A percentile compares a stretch with the other conserved stretches of the same genome.
Evolutionary conservation across 2,888 invertebrate species (phyloP).

Genomic region (Isoperla grammatica): DNA sequence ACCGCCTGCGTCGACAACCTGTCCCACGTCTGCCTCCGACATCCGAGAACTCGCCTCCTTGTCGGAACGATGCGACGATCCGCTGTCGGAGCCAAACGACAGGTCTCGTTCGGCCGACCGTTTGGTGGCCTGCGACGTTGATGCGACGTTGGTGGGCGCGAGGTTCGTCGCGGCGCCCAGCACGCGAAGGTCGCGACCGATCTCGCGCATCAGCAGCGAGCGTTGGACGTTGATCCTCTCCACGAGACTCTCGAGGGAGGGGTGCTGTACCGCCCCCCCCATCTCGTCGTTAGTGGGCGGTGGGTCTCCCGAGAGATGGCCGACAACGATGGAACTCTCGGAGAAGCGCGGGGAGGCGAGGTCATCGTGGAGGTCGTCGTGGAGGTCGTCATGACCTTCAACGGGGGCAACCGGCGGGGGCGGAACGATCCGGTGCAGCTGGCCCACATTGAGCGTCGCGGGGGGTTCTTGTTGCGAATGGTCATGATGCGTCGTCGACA

Average conservation of each 20-base stretch:
- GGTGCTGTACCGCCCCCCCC: background rate
- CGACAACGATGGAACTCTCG: background rate
- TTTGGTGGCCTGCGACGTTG: background rate
- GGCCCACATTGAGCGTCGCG: background rate
- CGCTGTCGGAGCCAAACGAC: background rate
- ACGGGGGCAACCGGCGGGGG: background rate
- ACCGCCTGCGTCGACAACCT: no score
- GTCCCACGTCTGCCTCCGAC: background rate
- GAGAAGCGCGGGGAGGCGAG: background rate
- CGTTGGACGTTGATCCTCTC: slow-evolving; percentile 41
- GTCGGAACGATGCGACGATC: background rate
- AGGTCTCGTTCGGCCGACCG: background rate
- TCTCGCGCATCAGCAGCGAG: slow-evolving; percentile 40
- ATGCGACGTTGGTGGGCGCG: background rate
- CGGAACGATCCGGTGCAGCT: background rate
- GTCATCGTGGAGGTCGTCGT: background rate
- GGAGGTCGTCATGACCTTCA: slow-evolving; percentile 1
- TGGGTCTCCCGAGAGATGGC: background rate
- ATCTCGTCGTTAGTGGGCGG: no score
- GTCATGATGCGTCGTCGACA: background rate
- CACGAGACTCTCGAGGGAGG: slow-evolving; percentile 39
- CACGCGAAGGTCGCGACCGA: background rate
- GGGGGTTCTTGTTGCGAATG: background rate
- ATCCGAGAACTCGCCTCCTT: background rate
- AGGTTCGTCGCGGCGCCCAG: background rate